Evolutionary conservation across 2,113 vertebrate genomes (phyloP), one percentile per base, ranked within the genome.

Genomic region (Candoia aspera): DNA sequence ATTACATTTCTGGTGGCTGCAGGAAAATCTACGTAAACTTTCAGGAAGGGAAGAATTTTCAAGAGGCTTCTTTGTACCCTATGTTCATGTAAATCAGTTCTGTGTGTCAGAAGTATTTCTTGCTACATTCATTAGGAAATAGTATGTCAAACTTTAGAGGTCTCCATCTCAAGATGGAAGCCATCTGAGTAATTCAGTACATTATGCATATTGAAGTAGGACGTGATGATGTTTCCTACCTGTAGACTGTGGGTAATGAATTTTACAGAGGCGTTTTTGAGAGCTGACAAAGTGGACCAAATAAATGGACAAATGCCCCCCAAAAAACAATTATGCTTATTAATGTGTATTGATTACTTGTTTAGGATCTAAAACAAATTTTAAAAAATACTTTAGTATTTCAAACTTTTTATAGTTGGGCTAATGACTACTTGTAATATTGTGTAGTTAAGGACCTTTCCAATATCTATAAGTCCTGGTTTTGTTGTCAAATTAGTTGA

Each of bases 271-370:
- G 93, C 95, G 93, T 96, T 96, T 97, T 95, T 95, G 21, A 0
- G 93, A 95, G 94, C 92, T 97, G 96, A 97, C 97, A 97, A 96
- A 96, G 96, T 98, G 97, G 96, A 96, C 97, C 97, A 96, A 97
- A 97, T 93, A 96, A 96, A 97, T 98, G 98, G 98, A 98, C 84
- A 96, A 87, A 97, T 93, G 98, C 98, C 98, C 98, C 98, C 98
- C 98, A 97, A 98, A 98, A 96, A 93, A 73, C 98, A 98, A 98
- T 98, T 98, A 98, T 97, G 97, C 98, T 98, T 98, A 98, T 98
- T 98, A 99, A 98, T 98, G 97, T 97, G 96, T 97, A 98, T 98
- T 97, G 98, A 98, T 98, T 98, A 98, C 97, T 98, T 97, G 97
- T 97, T 98, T 98, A 98, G 98, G 96, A 95, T 98, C 98, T 98